Base-by-base conservation (phyloP, 2,888 invertebrate genomes). In the Gonocerus acuteangulatus region DNA sequence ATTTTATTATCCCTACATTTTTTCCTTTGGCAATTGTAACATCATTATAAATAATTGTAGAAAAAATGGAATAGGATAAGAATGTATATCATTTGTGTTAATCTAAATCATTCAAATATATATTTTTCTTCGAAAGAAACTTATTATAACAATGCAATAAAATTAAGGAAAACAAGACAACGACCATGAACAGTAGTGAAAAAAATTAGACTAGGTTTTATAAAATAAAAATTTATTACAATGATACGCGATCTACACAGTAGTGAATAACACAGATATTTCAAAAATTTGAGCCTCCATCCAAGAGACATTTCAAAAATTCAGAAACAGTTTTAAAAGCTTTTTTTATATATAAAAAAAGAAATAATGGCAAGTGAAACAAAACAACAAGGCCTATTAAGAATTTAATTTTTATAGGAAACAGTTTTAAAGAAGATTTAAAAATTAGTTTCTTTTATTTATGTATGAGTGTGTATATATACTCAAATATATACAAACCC, bases 181-280 rank as follows among this genome's bases (percentile, higher is more conserved):
- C 39, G 15, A 39, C 9, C 49, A 49, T 49, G 18, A 49, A 49
- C 32, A 49, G 27, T 32, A 36, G 22, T 19, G 34, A 52, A 34
- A 52, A 39, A 52, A 52, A 51, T 21, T 32, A 52, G 52, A 52
- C 52, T 52, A 52, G 52, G 15, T 52, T 52, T 52, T 52, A 39
- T 52, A 52, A 52, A 52, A 52, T 52, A 52, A 39, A 52, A 52
- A 52, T 52, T 52, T 52, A 52, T 52, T 52, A 39, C 34, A 39
- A 49, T 18, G 39, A 52, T 52, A 36, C 52, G 36, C 52, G 34
- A 11, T 16, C 52, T 52, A 52, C 39, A 52, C 36, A 39, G 36
- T 19, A 18, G 16, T 39, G n/a, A n/a, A n/a, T 39, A 52, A 52
- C 49, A 49, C 34, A 49, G 49, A 32, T 34, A 23, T 18, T 32